phyloP scores from a whole-genome alignment of 1,140 invertebrate genomes.

The Drosophila repletoides region DNA sequence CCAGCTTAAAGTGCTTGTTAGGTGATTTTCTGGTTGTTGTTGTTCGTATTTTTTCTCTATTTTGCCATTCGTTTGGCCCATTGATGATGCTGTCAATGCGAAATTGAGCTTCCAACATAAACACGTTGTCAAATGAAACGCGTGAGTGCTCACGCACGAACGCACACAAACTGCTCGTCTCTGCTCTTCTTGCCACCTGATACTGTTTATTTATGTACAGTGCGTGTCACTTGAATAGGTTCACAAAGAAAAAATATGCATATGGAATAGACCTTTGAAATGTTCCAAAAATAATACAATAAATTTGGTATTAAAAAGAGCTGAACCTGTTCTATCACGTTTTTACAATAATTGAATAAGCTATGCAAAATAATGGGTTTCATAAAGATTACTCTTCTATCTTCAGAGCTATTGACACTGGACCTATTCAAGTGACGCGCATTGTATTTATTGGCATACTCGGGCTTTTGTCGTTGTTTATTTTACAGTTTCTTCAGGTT shows the following conservation, averaged over 20 bases:
- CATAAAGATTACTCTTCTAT: too few relatives aligned
- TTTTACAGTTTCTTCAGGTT: slow-evolving; percentile 25
- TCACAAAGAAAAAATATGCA: too few relatives aligned
- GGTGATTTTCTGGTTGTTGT: slow-evolving; percentile 45
- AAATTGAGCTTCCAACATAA: slow-evolving; percentile 74
- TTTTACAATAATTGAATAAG: too few relatives aligned
- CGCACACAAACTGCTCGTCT: slow-evolving; percentile 1
- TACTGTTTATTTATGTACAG: too few relatives aligned
- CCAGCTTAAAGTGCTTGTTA: slow-evolving; percentile 75
- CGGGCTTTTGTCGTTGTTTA: background rate
- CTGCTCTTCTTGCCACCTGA: slow-evolving; percentile 35
- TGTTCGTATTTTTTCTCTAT: slow-evolving; percentile 11
- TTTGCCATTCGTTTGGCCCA: slow-evolving; percentile 41
- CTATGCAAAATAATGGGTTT: too few relatives aligned
- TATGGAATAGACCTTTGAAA: too few relatives aligned
- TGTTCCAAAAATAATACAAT: too few relatives aligned
- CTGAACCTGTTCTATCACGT: too few relatives aligned
- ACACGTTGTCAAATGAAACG: slow-evolving; percentile 75
- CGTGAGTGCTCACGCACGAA: slow-evolving; percentile 66
- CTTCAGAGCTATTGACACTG: too few relatives aligned
- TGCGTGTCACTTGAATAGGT: too few relatives aligned
- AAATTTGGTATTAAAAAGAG: too few relatives aligned
- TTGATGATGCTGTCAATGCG: slow-evolving; percentile 73
- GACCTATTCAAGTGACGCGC: too few relatives aligned
- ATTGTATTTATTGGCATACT: slow-evolving; percentile 29